A percentile compares a stretch with the other conserved stretches of the same genome.
Conservation (phyloP, 92 coral and sea anemone genomes). For the Muricea muricata region DNA sequence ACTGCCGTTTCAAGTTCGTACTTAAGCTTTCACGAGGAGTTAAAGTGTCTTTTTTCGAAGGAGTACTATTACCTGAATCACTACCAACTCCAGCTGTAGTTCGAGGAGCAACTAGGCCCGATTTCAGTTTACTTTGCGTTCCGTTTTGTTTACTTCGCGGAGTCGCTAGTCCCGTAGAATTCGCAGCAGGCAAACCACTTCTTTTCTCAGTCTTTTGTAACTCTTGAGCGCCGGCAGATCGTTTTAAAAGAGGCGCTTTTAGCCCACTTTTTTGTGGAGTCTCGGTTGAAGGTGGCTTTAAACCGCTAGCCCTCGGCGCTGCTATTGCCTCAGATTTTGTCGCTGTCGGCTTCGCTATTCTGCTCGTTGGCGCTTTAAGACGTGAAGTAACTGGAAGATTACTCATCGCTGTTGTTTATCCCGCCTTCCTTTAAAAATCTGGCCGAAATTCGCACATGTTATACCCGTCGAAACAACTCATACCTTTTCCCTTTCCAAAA, state of each 20-base stretch:
- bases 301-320: slow-evolving; percentile 24
- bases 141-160: slow-evolving; percentile 37
- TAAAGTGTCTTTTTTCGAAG: background rate
- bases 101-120: background rate
- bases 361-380: slow-evolving; percentile 18
- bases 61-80: background rate
- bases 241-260: slow-evolving; percentile 23
- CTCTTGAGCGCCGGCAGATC: background rate
- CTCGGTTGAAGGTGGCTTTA: slow-evolving; percentile 29
- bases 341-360: slow-evolving; percentile 6
- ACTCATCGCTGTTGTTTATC: slow-evolving; percentile 9
- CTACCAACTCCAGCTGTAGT: background rate
- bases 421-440: background rate
- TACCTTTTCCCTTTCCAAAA: background rate
- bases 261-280: slow-evolving; percentile 40
- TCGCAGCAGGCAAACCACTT: background rate
- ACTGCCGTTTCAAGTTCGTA: slow-evolving; percentile 1
- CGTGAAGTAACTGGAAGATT: slow-evolving; percentile 34
- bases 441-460: background rate
- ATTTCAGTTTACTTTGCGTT: slow-evolving; percentile 27
- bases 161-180: background rate
- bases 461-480: background rate
- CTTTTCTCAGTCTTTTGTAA: slow-evolving; percentile 29
- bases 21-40: background rate
- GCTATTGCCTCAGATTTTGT: slow-evolving; percentile 15